A percentile compares a stretch with the other conserved stretches of the same genome.
phyloP scores from a whole-genome alignment of 2,888 invertebrate species.

The Apoda limacodes region DNA sequence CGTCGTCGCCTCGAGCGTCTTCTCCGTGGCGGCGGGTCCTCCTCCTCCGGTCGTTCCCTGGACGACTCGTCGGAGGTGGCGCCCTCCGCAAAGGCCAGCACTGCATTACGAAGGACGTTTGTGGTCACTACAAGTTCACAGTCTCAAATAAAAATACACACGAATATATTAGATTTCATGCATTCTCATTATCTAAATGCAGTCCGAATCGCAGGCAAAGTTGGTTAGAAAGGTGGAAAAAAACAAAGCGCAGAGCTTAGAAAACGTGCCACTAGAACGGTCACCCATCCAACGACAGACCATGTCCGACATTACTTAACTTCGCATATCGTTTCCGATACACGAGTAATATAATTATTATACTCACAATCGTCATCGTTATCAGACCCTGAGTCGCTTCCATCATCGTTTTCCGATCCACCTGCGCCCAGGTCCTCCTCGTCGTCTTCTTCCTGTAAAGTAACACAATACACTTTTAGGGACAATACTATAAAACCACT shows the following conservation, averaged over 20 bases:
- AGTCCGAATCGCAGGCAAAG: background rate
- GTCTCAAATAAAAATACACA: no score
- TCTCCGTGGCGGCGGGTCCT: slow-evolving; percentile 18
- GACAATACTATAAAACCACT: no score
- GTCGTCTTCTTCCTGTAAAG: slow-evolving; percentile 62
- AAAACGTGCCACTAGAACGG: no score
- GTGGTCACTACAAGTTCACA: slow-evolving; percentile 35
- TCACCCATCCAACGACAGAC: no score
- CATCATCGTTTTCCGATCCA: slow-evolving; percentile 60
- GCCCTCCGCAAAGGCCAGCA: slow-evolving; percentile 45
- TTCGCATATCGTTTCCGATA: no score
- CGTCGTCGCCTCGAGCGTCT: no score
- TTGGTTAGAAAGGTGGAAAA: background rate
- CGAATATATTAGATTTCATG: background rate
- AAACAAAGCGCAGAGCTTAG: slow-evolving; percentile 14
- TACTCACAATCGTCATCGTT: slow-evolving; percentile 59
- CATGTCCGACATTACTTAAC: no score
- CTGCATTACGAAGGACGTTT: slow-evolving; percentile 48
- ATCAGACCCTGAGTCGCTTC: slow-evolving; percentile 58
- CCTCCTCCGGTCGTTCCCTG: slow-evolving; percentile 23
- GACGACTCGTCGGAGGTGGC: slow-evolving; percentile 35
- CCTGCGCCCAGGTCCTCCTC: slow-evolving; percentile 60
- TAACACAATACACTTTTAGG: no score
- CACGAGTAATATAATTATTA: background rate
- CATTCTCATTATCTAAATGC: background rate